phyloP scores from a whole-genome alignment of 2,888 invertebrate species.

The Miltochrista miniata region DNA sequence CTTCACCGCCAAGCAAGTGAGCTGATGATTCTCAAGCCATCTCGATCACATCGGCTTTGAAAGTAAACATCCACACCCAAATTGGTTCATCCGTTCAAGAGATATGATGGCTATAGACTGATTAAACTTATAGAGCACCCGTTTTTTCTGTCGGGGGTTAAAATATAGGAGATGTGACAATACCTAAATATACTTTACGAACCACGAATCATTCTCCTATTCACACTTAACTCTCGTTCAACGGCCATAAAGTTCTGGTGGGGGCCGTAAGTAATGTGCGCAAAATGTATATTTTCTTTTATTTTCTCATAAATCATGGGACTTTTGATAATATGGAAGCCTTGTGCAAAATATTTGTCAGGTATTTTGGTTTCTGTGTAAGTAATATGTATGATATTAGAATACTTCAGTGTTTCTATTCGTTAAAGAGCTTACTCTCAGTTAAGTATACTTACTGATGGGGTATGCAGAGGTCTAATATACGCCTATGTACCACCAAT shows the following conservation, averaged over 20 bases:
- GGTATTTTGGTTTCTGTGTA: conserved; percentile 12
- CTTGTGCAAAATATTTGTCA: conserved; percentile 7
- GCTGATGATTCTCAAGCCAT: too few species aligned
- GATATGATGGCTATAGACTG: too few species aligned
- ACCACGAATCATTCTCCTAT: not conserved
- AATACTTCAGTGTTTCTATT: not conserved
- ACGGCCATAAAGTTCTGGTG: conserved; percentile 25
- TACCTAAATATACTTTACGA: not conserved
- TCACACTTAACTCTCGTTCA: conserved; percentile 8
- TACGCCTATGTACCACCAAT: too few species aligned
- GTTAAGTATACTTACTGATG: too few species aligned
- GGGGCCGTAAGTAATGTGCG: conserved; percentile 27
- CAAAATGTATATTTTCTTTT: conserved; percentile 38
- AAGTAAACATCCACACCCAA: too few species aligned
- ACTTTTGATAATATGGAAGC: conserved; percentile 29
- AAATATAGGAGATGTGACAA: not conserved
- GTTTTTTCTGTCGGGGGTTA: too few species aligned
- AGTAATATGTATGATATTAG: not conserved
- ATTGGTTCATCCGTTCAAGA: too few species aligned
- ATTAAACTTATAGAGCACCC: too few species aligned
- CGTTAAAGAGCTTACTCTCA: not conserved
- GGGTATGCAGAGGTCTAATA: too few species aligned
- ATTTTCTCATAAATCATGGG: conserved; percentile 38
- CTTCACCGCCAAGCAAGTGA: too few species aligned
- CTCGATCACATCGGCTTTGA: too few species aligned